These are phyloP conservation scores for Hyposoter dolosus DNA, from an alignment of 2,888 invertebrate species.

Conservation along the genomic window DNA sequence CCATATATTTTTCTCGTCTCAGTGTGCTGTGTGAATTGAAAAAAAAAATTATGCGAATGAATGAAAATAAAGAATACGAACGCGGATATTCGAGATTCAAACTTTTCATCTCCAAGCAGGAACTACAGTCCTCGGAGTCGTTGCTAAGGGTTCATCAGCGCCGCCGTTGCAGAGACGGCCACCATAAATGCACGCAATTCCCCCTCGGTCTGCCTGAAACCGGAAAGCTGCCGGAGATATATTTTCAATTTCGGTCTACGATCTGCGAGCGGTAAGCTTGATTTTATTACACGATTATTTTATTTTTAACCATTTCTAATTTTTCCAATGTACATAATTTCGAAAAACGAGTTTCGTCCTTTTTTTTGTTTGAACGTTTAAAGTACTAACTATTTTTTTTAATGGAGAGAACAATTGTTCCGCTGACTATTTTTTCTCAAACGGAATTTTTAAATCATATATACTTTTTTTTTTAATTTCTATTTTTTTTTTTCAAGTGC, in stretches of 20 bases:
- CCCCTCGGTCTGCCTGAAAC: no score
- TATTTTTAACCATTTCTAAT: background rate
- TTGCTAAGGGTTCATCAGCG: no score
- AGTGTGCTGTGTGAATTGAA: constrained; percentile 8
- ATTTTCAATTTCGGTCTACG: constrained; percentile 9
- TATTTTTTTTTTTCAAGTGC: constrained; percentile 10
- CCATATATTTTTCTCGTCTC: constrained; percentile 7
- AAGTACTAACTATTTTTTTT: background rate
- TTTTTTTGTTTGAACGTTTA: background rate
- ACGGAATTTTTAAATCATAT: background rate
- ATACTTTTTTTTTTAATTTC: background rate
- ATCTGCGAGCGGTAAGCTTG: constrained; percentile 5
- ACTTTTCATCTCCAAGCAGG: background rate
- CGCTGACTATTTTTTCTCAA: constrained; percentile 12
- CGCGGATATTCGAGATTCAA: constrained; percentile 19
- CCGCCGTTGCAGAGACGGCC: no score
- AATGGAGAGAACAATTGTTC: background rate
- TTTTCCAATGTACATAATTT: constrained; percentile 1
- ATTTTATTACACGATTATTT: constrained; percentile 22
- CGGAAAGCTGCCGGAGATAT: no score
- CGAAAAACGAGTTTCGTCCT: background rate
- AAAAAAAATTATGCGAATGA: background rate
- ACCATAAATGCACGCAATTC: no score
- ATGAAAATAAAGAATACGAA: constrained; percentile 13
- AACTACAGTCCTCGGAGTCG: no score